Conservation (phyloP, 2,113 vertebrate genomes). For the Halichoeres trimaculatus region DNA sequence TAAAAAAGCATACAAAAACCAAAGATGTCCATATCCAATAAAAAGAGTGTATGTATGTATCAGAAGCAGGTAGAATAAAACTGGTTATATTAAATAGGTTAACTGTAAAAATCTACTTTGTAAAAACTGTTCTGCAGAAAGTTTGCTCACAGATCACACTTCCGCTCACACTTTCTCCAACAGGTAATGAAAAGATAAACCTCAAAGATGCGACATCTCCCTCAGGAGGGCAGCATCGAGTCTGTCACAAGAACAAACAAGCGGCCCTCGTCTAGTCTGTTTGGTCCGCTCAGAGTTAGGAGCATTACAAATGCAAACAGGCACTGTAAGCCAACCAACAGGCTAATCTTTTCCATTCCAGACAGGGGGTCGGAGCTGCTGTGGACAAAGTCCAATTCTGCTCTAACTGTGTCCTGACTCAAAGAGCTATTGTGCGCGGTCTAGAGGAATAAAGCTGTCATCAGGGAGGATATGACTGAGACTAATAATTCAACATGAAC, state of each 20-base stretch:
- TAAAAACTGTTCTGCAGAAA: too few relatives aligned
- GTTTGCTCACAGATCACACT: background rate
- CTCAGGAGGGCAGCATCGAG: slow-evolving; percentile 68
- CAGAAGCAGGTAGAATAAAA: background rate
- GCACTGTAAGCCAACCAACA: slow-evolving; percentile 64
- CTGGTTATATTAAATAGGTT: background rate
- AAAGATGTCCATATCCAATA: too few relatives aligned
- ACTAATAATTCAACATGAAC: slow-evolving; percentile 44
- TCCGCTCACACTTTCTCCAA: background rate
- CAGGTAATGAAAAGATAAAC: slow-evolving; percentile 16
- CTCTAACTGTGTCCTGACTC: slow-evolving; percentile 59
- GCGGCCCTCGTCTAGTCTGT: slow-evolving; percentile 28
- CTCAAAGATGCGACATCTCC: slow-evolving; percentile 14
- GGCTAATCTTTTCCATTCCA: slow-evolving; percentile 77
- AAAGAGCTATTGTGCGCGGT: slow-evolving; percentile 61
- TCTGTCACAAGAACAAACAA: slow-evolving; percentile 22
- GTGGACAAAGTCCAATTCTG: slow-evolving; percentile 71
- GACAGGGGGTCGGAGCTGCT: slow-evolving; percentile 52
- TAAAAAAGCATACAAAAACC: too few relatives aligned
- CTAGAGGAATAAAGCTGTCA: slow-evolving; percentile 60
- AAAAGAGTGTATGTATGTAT: too few relatives aligned
- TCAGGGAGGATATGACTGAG: slow-evolving; percentile 30
- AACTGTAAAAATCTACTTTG: too few relatives aligned
- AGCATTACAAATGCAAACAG: slow-evolving; percentile 74
- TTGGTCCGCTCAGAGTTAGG: slow-evolving; percentile 48